Evolutionary conservation across 2,888 invertebrate species (phyloP).

Genomic region (Pimpla rufipes): DNA sequence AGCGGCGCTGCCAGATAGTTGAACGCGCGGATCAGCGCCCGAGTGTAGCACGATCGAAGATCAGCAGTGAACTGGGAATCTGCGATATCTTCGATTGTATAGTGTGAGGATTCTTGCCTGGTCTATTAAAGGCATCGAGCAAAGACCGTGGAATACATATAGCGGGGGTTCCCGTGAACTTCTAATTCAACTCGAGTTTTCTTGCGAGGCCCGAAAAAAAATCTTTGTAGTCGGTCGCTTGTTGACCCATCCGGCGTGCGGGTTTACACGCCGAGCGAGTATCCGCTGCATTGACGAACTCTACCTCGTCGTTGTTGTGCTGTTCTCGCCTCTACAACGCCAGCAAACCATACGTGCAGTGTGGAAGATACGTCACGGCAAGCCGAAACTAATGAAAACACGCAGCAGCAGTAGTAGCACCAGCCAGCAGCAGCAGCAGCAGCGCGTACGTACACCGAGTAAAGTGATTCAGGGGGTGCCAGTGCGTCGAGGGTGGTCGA

Average conservation of each 20-base stretch:
- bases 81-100: not conserved
- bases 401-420: slow-evolving; percentile 45
- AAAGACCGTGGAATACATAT: not conserved
- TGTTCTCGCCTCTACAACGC: slow-evolving; percentile 4
- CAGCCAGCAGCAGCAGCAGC: not conserved
- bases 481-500: slow-evolving; percentile 64
- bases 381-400: slow-evolving; percentile 36
- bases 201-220: not conserved
- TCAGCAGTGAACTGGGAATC: not conserved
- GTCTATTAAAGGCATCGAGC: not conserved
- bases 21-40: too few relatives aligned
- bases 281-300: not conserved
- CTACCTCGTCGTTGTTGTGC: not conserved
- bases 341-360: not conserved
- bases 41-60: too few relatives aligned
- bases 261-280: not conserved
- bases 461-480: slow-evolving; percentile 58
- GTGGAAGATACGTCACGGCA: slow-evolving; percentile 1
- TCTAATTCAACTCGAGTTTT: not conserved
- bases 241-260: slow-evolving; percentile 3
- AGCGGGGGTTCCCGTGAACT: not conserved
- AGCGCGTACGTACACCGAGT: slow-evolving; percentile 16
- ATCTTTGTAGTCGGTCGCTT: not conserved
- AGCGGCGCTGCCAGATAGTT: not conserved
- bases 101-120: not conserved